Evolutionary conservation across 2,113 vertebrate species (phyloP).

Genomic region (Diglossa brunneiventris): DNA sequence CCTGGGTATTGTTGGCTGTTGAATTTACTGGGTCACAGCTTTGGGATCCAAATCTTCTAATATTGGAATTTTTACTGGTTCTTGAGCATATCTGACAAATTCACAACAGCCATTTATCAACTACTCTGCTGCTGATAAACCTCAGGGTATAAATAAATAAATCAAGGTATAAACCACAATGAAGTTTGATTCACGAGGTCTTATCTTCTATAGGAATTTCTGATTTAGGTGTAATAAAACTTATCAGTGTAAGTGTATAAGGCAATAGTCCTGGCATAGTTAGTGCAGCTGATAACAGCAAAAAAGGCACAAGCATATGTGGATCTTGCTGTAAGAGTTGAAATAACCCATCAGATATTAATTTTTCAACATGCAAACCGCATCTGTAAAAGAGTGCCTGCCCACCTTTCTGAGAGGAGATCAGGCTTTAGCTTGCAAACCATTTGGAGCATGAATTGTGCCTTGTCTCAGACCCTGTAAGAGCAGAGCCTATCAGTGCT

Average conservation of each 20-base stretch:
- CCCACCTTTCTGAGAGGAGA: background rate
- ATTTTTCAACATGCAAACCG: background rate
- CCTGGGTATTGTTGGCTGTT: background rate
- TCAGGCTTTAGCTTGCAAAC: background rate
- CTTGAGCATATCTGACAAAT: background rate
- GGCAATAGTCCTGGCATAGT: background rate
- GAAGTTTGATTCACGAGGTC: background rate
- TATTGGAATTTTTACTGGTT: background rate
- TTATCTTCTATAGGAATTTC: slow-evolving; percentile 15
- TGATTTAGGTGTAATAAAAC: background rate
- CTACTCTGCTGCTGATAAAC: background rate
- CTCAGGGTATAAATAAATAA: background rate
- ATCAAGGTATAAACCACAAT: background rate
- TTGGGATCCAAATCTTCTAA: background rate
- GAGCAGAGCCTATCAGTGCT: background rate
- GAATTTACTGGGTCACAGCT: background rate
- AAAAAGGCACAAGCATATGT: background rate
- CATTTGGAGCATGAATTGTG: background rate
- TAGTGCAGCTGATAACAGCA: background rate
- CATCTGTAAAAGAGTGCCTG: background rate
- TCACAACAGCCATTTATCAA: background rate
- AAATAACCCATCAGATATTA: background rate
- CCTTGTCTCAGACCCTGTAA: background rate
- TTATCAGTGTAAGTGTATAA: slow-evolving; percentile 4
- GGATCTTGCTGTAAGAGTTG: background rate